Evolutionary conservation across 1,140 invertebrate species (phyloP).

Genomic region (Sitodiplosis mosellana): DNA sequence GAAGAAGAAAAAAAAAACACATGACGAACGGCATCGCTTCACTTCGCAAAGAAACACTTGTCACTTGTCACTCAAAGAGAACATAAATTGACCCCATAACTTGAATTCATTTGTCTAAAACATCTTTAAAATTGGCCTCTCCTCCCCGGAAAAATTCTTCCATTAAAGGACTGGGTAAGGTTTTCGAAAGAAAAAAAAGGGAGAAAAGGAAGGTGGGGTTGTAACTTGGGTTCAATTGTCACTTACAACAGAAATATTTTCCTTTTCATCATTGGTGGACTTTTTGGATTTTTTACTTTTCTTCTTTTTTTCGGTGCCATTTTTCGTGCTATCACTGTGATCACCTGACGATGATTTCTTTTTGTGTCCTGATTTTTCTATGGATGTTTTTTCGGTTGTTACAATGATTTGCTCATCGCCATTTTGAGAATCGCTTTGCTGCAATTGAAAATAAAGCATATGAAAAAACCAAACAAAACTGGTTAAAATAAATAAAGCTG

Average conservation of each 20-base stretch:
- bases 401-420: background rate
- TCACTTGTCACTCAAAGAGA: background rate
- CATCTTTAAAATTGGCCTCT: no score
- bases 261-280: constrained; percentile 34
- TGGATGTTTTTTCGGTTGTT: background rate
- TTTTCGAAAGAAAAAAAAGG: no score
- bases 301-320: constrained; percentile 24
- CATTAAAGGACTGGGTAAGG: no score
- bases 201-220: no score
- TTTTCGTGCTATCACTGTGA: background rate
- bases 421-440: background rate
- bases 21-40: no score
- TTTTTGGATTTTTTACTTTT: constrained; percentile 39
- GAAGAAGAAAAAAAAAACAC: no score
- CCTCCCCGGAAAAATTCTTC: background rate
- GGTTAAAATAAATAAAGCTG: no score
- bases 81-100: constrained; percentile 2
- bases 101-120: background rate
- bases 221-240: no score
- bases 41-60: no score
- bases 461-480: background rate
- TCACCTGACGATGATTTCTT: no score
- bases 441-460: background rate
- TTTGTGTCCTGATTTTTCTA: no score
- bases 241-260: constrained; percentile 44